Conservation (phyloP, 2,888 invertebrate species). For the Chromoteleia sp. region DNA sequence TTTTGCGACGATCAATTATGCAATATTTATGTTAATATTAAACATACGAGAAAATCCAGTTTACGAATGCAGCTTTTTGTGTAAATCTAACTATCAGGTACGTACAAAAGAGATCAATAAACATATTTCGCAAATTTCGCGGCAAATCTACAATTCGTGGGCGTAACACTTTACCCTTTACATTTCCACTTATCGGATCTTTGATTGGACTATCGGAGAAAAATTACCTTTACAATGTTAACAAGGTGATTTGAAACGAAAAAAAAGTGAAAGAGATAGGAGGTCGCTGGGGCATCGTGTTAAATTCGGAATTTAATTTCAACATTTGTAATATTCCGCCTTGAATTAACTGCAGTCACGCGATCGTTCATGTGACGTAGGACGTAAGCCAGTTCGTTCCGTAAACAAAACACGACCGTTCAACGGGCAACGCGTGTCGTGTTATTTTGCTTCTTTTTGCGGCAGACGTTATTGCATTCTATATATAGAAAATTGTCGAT, state of each 20-base stretch:
- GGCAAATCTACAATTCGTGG: slow-evolving; percentile 11
- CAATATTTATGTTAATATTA: too few species aligned
- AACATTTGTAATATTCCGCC: slow-evolving; percentile 40
- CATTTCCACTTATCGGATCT: slow-evolving; percentile 27
- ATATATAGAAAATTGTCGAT: slow-evolving; percentile 60
- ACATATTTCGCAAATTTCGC: neutral
- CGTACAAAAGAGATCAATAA: neutral
- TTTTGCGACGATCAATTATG: too few species aligned
- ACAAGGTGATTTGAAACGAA: neutral
- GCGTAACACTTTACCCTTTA: slow-evolving; percentile 38
- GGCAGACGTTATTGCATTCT: slow-evolving; percentile 32
- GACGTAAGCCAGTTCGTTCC: slow-evolving; percentile 43
- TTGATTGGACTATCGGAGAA: slow-evolving; percentile 15
- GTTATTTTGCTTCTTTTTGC: slow-evolving; percentile 43
- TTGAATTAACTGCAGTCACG: slow-evolving; percentile 53
- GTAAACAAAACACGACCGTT: slow-evolving; percentile 62
- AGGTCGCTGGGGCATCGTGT: slow-evolving; percentile 11
- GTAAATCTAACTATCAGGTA: too few species aligned
- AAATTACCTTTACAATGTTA: slow-evolving; percentile 10
- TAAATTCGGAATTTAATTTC: slow-evolving; percentile 46
- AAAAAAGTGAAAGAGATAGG: neutral
- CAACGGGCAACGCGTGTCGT: slow-evolving; percentile 37
- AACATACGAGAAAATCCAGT: too few species aligned
- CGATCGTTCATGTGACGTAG: slow-evolving; percentile 53
- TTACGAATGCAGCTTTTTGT: too few species aligned